Percentiles rank a stretch among this genome's conserved stretches.
Conservation (phyloP, 2,113 vertebrate genomes). For the Phrynosoma blainvillii region DNA sequence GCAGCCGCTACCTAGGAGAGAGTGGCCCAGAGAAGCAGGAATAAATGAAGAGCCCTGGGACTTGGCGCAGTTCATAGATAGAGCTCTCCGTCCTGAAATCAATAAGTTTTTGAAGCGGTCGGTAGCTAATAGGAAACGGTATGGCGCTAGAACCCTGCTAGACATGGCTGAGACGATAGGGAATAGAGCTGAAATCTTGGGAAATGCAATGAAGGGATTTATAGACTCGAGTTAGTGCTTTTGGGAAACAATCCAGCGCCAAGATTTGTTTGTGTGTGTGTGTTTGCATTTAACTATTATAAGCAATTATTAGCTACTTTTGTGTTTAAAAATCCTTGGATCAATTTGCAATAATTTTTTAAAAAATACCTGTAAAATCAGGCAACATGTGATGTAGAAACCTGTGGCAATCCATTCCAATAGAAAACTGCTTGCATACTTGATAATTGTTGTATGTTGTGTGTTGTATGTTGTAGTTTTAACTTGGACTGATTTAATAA, state of each 20-base stretch:
- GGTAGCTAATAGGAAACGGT: slow-evolving; percentile 51
- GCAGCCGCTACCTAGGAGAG: slow-evolving; percentile 54
- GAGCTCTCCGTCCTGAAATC: slow-evolving; percentile 59
- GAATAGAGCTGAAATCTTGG: background rate
- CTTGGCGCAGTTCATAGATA: slow-evolving; percentile 42
- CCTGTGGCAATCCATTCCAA: background rate
- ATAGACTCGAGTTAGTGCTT: too few relatives aligned
- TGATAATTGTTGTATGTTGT: too few relatives aligned
- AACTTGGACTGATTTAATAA: too few relatives aligned
- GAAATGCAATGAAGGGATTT: background rate
- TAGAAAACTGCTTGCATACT: background rate
- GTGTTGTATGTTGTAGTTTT: too few relatives aligned
- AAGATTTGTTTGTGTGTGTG: background rate
- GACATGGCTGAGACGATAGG: background rate
- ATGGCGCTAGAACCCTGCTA: background rate
- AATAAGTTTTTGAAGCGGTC: slow-evolving; percentile 65
- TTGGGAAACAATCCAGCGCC: background rate
- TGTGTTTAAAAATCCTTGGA: background rate
- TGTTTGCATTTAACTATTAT: too few relatives aligned
- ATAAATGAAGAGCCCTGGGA: slow-evolving; percentile 57
- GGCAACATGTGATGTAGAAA: background rate
- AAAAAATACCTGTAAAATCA: background rate
- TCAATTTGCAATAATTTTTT: too few relatives aligned
- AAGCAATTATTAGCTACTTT: background rate
- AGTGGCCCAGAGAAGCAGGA: slow-evolving; percentile 24